These are phyloP conservation scores for Salminus brasiliensis DNA, from an alignment of 2,113 vertebrate genomes.

Conservation along the genomic window DNA sequence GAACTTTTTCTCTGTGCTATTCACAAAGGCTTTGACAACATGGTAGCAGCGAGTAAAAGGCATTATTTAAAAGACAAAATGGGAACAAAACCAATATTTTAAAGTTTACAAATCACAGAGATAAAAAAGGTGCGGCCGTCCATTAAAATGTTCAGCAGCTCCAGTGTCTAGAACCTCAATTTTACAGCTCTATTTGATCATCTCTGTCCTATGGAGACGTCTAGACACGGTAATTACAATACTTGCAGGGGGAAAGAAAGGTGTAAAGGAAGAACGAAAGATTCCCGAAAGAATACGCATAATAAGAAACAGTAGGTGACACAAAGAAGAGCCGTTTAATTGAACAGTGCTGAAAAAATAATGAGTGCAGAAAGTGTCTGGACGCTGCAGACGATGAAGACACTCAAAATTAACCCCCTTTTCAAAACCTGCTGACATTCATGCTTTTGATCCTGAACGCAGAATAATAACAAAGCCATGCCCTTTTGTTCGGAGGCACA, in stretches of 20 bases:
- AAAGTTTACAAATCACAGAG: not conserved
- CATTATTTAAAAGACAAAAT: not conserved
- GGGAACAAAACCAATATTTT: not conserved
- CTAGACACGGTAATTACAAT: slow-evolving; percentile 20
- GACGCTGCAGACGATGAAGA: slow-evolving; percentile 37
- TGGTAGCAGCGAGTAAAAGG: not conserved
- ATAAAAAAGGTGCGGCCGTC: not conserved
- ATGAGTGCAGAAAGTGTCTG: slow-evolving; percentile 23
- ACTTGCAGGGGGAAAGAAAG: slow-evolving; percentile 28
- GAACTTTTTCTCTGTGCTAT: not conserved
- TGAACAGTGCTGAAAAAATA: not conserved
- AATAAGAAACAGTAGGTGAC: not conserved
- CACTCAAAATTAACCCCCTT: slow-evolving; percentile 61
- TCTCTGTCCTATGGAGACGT: slow-evolving; percentile 19
- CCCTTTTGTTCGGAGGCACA: not conserved
- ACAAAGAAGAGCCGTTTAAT: slow-evolving; percentile 6
- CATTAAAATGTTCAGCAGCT: not conserved
- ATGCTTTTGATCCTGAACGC: slow-evolving; percentile 51
- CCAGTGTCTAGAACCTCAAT: not conserved
- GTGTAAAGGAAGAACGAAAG: not conserved
- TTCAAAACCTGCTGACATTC: slow-evolving; percentile 52
- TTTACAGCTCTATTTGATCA: not conserved
- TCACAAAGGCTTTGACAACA: not conserved
- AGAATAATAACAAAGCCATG: slow-evolving; percentile 43
- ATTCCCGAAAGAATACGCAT: not conserved